phyloP scores from a whole-genome alignment of 2,113 vertebrate species.

The Rhinichthys klamathensis region DNA sequence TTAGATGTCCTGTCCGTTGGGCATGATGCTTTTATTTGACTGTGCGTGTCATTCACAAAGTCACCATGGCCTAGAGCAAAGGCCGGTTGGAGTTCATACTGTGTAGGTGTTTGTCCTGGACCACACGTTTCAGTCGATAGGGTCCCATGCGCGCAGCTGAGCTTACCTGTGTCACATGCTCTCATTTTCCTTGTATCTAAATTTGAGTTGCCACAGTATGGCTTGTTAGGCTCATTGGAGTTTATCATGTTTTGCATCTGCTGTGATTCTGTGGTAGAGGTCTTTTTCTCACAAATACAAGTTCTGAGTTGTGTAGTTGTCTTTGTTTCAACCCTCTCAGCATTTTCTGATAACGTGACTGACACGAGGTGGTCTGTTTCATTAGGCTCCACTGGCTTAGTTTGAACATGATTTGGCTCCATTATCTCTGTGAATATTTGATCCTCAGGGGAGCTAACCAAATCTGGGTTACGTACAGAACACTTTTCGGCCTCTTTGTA shows the following conservation, averaged over 20 bases:
- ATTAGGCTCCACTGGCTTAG: background rate
- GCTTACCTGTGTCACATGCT: constrained; percentile 28
- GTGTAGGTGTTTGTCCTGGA: constrained; percentile 18
- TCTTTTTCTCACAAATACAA: background rate
- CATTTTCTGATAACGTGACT: background rate
- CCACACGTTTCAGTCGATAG: background rate
- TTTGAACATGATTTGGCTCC: background rate
- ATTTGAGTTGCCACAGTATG: background rate
- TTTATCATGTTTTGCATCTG: constrained; percentile 23
- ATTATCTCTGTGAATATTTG: constrained; percentile 2
- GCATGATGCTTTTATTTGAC: background rate
- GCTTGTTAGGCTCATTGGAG: constrained; percentile 29
- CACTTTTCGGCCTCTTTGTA: background rate
- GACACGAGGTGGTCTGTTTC: constrained; percentile 7
- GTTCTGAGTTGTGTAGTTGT: background rate
- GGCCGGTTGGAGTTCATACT: background rate
- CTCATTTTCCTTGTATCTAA: background rate
- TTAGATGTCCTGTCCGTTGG: constrained; percentile 33
- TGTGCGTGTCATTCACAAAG: background rate
- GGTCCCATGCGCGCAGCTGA: background rate
- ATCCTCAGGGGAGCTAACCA: background rate
- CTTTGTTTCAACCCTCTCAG: background rate
- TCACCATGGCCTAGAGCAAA: background rate
- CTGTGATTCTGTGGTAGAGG: background rate
- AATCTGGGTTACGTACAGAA: background rate